Conservation (phyloP, 1,140 invertebrate species). For the Varroa destructor region DNA sequence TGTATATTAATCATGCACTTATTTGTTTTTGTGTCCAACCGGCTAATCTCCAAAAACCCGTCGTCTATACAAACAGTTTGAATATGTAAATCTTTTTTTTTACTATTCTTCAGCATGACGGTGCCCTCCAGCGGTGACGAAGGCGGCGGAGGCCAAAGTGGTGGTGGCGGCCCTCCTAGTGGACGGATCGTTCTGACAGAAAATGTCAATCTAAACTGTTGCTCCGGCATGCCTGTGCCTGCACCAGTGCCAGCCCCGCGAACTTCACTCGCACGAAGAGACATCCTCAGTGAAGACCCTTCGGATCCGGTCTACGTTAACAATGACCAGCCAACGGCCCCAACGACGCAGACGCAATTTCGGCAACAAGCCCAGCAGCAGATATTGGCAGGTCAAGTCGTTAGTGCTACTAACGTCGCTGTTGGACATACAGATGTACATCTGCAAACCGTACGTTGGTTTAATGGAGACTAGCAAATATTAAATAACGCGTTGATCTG, state of each 20-base stretch:
- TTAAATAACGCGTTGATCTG: too few species aligned
- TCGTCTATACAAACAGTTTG: too few species aligned
- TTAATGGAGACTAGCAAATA: too few species aligned
- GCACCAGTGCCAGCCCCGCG: constrained; percentile 34
- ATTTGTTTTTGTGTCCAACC: too few species aligned
- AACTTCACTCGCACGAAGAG: constrained; percentile 32
- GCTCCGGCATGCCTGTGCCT: constrained; percentile 26
- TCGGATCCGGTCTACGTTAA: constrained; percentile 34
- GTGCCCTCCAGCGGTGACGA: background rate
- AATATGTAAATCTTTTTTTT: too few species aligned
- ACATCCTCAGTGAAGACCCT: constrained; percentile 18
- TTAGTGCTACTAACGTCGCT: too few species aligned
- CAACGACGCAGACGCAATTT: constrained; percentile 2
- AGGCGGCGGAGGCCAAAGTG: constrained; percentile 15
- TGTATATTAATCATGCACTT: too few species aligned
- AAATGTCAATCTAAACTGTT: constrained; percentile 28
- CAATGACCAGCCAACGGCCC: constrained; percentile 29
- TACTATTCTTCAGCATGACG: background rate
- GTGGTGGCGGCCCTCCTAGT: background rate
- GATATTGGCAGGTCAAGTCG: too few species aligned
- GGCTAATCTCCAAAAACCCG: too few species aligned
- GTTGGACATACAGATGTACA: too few species aligned
- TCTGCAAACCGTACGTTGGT: too few species aligned
- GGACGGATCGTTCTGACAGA: constrained; percentile 20
- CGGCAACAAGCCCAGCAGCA: background rate